Conservation (phyloP, 2,888 invertebrate genomes). For the Caenorhabditis zanzibari region DNA sequence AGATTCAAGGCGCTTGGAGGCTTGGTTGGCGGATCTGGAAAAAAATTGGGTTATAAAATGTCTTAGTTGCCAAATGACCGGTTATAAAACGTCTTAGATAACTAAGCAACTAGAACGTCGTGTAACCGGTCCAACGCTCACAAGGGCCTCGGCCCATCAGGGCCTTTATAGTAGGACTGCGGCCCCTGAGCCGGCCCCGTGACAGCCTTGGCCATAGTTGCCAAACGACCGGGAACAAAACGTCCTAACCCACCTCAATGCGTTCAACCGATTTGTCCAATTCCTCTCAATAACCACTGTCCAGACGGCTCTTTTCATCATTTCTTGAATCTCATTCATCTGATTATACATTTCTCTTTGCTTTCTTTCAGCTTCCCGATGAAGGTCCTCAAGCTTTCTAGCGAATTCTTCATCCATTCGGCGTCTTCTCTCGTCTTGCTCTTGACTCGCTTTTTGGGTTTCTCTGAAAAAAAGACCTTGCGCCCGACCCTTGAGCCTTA, state of each 20-base stretch:
- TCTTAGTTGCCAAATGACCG: too few relatives aligned
- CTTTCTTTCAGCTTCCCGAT: conserved; percentile 8
- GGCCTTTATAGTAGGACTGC: too few relatives aligned
- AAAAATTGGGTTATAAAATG: background rate
- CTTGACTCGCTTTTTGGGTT: background rate
- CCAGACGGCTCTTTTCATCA: conserved; percentile 27
- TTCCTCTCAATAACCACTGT: conserved; percentile 38
- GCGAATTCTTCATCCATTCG: conserved; percentile 9
- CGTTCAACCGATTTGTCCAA: conserved; percentile 38
- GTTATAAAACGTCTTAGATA: too few relatives aligned
- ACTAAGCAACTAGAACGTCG: too few relatives aligned
- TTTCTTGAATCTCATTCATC: background rate
- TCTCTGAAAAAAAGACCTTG: conserved; percentile 2
- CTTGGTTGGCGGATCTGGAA: conserved; percentile 29
- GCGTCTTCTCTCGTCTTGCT: background rate
- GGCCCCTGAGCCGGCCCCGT: too few relatives aligned
- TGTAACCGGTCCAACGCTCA: too few relatives aligned
- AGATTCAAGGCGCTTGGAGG: background rate
- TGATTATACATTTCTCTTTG: conserved; percentile 6
- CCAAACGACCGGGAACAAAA: background rate
- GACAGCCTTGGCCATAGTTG: too few relatives aligned
- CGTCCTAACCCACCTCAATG: conserved; percentile 2
- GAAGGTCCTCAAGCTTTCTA: background rate
- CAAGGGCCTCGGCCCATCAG: too few relatives aligned
- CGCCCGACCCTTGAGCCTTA: too few relatives aligned